Conservation (phyloP, 2,113 vertebrate genomes). For the Ameiurus melas region DNA sequence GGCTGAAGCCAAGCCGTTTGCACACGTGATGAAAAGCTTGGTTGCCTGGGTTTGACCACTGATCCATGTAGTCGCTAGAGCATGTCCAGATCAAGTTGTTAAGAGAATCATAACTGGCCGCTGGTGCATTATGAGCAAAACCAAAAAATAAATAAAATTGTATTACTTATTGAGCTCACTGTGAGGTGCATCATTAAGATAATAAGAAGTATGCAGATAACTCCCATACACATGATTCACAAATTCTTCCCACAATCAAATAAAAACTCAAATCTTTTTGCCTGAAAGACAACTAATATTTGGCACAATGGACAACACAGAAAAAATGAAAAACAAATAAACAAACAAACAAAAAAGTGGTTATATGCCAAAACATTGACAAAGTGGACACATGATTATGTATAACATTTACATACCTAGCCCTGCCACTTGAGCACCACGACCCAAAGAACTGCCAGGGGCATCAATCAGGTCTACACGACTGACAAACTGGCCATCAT, state of each 20-base stretch:
- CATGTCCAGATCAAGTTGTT: constrained; percentile 99
- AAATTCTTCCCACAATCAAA: neutral
- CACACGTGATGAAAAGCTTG: constrained; percentile 99
- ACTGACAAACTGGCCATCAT: constrained; percentile 93
- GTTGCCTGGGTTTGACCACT: constrained; percentile 98
- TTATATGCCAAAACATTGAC: neutral
- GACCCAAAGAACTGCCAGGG: constrained; percentile 91
- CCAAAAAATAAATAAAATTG: neutral
- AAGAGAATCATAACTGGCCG: constrained; percentile 92
- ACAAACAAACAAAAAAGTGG: neutral
- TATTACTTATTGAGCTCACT: neutral
- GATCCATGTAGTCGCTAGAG: constrained; percentile 97
- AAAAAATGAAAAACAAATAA: neutral
- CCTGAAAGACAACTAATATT: neutral
- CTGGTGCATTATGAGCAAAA: constrained; percentile 63
- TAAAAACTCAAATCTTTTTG: neutral
- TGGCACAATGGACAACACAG: neutral
- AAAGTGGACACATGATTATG: constrained; percentile 7
- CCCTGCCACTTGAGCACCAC: constrained; percentile 94
- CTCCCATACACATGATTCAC: neutral
- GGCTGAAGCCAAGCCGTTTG: constrained; percentile 92
- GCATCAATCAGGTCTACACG: constrained; percentile 95
- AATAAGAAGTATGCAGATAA: neutral
- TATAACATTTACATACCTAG: constrained; percentile 78
- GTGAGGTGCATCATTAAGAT: neutral